These are phyloP conservation scores for Hetaerina titia DNA, from an alignment of 2,888 invertebrate genomes.

Conservation along the genomic window DNA sequence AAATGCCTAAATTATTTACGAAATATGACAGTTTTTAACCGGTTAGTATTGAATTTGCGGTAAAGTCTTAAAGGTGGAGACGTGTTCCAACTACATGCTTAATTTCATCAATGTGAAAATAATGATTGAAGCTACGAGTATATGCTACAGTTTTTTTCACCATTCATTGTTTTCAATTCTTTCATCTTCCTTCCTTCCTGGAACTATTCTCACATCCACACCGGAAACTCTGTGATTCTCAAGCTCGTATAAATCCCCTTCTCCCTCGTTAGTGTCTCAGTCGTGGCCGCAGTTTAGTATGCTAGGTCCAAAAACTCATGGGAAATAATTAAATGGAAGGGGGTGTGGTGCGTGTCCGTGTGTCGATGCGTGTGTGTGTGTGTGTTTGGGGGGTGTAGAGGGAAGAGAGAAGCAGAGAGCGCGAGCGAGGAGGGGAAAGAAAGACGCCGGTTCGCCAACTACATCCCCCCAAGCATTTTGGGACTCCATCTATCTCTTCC, in stretches of 20 bases:
- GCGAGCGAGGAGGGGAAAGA: background rate
- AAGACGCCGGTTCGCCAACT: slow-evolving; percentile 25
- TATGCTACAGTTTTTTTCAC: background rate
- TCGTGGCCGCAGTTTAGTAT: slow-evolving; percentile 40
- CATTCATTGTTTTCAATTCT: background rate
- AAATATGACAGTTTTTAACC: too few species aligned
- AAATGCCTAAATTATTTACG: too few species aligned
- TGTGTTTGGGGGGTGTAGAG: background rate
- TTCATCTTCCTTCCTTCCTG: background rate
- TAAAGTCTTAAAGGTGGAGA: too few species aligned
- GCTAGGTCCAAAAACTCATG: slow-evolving; percentile 52
- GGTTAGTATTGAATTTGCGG: too few species aligned
- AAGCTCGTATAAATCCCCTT: background rate
- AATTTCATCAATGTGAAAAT: too few species aligned
- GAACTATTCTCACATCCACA: slow-evolving; percentile 9
- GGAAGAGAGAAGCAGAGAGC: too few species aligned
- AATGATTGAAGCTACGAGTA: too few species aligned
- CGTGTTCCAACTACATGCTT: too few species aligned
- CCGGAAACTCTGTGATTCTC: background rate
- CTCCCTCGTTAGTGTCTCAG: slow-evolving; percentile 32
- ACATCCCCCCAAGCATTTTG: slow-evolving; percentile 2
- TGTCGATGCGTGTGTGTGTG: background rate
- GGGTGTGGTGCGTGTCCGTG: background rate
- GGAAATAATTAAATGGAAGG: slow-evolving; percentile 53
- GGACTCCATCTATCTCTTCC: background rate